A percentile compares a stretch with the other conserved stretches of the same genome.
These are phyloP conservation scores for Hylia prasina DNA, from an alignment of 2,113 vertebrate species.

Conservation along the genomic window DNA sequence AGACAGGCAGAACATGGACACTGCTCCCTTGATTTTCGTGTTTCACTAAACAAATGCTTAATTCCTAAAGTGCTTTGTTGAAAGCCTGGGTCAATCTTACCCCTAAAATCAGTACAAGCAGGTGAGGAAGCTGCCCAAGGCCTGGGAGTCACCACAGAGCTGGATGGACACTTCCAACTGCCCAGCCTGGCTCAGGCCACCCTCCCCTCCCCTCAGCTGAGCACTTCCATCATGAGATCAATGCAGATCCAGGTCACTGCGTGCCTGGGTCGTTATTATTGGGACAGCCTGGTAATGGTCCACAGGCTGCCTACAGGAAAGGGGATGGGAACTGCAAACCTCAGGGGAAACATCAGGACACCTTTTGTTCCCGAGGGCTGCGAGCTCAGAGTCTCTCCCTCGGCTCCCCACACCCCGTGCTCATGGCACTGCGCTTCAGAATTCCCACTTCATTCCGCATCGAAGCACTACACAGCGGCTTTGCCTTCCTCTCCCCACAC, in stretches of 20 bases:
- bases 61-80: neutral
- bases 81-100: neutral
- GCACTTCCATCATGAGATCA: neutral
- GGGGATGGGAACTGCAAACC: neutral
- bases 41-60: neutral
- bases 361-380: neutral
- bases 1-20: neutral
- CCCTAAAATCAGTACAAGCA: neutral
- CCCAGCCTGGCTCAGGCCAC: neutral
- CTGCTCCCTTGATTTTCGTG: neutral
- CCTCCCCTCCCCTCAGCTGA: neutral
- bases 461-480: rapidly evolving
- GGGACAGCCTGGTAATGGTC: neutral
- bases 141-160: neutral
- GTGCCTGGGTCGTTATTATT: rapidly evolving
- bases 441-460: neutral
- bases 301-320: neutral
- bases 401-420: neutral
- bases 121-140: neutral
- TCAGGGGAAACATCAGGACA: neutral
- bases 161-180: neutral
- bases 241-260: neutral
- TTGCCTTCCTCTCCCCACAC: neutral
- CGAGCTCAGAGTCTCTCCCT: neutral
- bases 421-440: neutral